phyloP scores from a whole-genome alignment of 2,888 invertebrate genomes.

The Hanleya hanleyi region DNA sequence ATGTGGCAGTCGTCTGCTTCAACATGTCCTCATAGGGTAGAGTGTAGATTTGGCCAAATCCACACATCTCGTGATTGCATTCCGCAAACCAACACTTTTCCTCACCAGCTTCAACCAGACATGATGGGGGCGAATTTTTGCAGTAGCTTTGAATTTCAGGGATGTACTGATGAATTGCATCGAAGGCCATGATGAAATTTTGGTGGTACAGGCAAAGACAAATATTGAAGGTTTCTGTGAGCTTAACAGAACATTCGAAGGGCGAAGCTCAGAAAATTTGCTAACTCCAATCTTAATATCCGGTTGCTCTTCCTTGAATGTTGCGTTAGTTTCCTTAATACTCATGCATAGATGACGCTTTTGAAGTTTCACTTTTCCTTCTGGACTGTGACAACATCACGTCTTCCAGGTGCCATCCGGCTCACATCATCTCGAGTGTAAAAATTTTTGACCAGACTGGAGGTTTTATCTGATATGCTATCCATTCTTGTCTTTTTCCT shows the following conservation, averaged over 20 bases:
- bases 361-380: conserved; percentile 2
- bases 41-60: background rate
- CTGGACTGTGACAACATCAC: conserved; percentile 14
- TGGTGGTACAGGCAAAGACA: conserved; percentile 5
- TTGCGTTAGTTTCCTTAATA: conserved; percentile 3
- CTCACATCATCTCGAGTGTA: background rate
- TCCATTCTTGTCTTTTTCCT: conserved; percentile 22
- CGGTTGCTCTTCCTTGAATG: conserved; percentile 23
- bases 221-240: conserved; percentile 2
- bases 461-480: background rate
- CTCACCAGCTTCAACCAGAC: background rate
- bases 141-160: background rate
- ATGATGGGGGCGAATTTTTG: background rate
- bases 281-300: conserved; percentile 21
- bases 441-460: background rate
- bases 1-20: background rate
- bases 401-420: conserved; percentile 1
- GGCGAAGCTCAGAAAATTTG: background rate
- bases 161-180: background rate
- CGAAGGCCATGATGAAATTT: conserved; percentile 2
- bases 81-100: background rate
- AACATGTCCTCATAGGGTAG: background rate
- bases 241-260: conserved; percentile 4
- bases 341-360: background rate
- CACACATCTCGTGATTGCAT: conserved; percentile 3